A percentile compares a stretch with the other conserved stretches of the same genome.
phyloP scores from a whole-genome alignment of 2,113 vertebrate species.

The Euleptes europaea region DNA sequence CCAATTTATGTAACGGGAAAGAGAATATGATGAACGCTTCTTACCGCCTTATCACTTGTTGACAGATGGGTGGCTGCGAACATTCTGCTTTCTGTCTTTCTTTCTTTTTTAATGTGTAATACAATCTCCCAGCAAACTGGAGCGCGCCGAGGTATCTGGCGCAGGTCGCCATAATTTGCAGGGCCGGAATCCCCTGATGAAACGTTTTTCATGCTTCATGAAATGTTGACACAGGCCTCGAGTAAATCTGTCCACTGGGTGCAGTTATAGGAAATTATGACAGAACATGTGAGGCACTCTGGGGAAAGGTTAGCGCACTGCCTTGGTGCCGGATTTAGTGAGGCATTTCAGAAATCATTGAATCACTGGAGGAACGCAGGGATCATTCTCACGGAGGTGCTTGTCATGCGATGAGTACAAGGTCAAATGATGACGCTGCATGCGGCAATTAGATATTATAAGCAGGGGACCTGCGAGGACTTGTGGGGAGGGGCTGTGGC shows the following conservation, averaged over 20 bases:
- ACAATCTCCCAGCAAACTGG: not conserved
- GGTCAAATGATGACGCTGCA: not conserved
- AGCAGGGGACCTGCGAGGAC: too few relatives aligned
- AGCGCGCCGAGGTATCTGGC: not conserved
- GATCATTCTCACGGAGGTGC: not conserved
- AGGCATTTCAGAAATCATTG: not conserved
- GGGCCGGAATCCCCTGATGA: not conserved
- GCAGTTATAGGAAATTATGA: not conserved
- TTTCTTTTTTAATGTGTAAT: not conserved
- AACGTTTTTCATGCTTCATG: slow-evolving; percentile 25
- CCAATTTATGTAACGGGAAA: not conserved
- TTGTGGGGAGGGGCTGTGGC: too few relatives aligned
- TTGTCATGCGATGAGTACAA: too few relatives aligned
- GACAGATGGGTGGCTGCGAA: slow-evolving; percentile 8
- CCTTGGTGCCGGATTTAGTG: not conserved
- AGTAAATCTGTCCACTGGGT: slow-evolving; percentile 21
- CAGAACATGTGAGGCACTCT: not conserved
- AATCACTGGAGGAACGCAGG: not conserved
- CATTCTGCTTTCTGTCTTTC: not conserved
- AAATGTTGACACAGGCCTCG: slow-evolving; percentile 32
- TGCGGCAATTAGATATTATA: too few relatives aligned
- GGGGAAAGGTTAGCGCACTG: not conserved
- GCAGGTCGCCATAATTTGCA: slow-evolving; percentile 3
- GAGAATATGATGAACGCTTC: not conserved
- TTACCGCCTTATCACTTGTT: not conserved